Evolutionary conservation across 2,113 vertebrate genomes (phyloP).

Genomic region (Orthonyx spaldingii): DNA sequence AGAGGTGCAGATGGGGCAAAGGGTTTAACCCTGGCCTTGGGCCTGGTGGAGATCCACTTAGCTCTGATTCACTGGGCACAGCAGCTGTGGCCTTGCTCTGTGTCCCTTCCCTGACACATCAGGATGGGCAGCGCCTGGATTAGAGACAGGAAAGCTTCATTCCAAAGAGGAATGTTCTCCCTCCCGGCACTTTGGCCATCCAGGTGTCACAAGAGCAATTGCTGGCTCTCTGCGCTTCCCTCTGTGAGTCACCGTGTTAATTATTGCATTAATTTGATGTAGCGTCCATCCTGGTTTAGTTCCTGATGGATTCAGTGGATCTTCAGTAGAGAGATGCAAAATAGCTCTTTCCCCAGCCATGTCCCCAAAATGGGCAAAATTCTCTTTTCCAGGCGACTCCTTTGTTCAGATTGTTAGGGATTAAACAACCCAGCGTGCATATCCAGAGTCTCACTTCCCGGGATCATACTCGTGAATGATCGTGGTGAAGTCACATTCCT

Average conservation of each 20-base stretch:
- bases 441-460: background rate
- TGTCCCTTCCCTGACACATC: background rate
- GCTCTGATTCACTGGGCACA: background rate
- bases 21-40: background rate
- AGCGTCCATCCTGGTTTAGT: background rate
- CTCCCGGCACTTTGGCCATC: background rate
- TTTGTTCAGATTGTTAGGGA: background rate
- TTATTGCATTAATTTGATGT: background rate
- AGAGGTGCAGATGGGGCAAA: background rate
- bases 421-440: background rate
- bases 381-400: background rate
- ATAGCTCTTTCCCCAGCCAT: background rate
- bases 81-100: background rate
- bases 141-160: background rate
- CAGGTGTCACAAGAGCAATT: background rate
- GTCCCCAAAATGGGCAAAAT: background rate
- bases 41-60: background rate
- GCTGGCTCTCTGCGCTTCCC: background rate
- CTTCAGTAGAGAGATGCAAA: background rate
- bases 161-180: background rate
- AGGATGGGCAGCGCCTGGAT: background rate
- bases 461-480: background rate
- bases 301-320: background rate
- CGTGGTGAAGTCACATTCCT: background rate
- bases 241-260: background rate